Evolutionary conservation across 2,797 vertebrate genomes (phyloP).

Genomic region (Sebastes goodei): DNA sequence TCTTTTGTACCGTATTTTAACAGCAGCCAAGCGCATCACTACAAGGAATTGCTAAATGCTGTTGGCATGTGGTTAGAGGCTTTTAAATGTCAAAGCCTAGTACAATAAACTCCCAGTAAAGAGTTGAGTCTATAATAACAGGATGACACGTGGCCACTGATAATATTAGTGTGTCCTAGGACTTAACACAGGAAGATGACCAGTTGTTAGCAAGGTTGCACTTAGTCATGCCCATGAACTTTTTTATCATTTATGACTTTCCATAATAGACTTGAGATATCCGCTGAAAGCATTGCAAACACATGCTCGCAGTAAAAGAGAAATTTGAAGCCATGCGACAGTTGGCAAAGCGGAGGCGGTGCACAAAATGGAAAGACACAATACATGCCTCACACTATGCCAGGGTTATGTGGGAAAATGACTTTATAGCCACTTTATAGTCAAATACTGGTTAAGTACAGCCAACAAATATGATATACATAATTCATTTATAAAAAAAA

Average conservation of each 20-base stretch:
- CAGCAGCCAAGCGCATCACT: not conserved
- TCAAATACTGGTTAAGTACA: not conserved
- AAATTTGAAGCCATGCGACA: constrained; percentile 53
- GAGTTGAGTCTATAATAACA: constrained; percentile 15
- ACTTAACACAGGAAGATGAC: constrained; percentile 26
- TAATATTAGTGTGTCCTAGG: constrained; percentile 21
- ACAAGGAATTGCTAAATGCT: not conserved
- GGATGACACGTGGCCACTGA: constrained; percentile 8
- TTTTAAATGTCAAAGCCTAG: constrained; percentile 46
- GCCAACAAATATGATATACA: no score
- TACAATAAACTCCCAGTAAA: constrained; percentile 19
- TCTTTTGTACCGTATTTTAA: not conserved
- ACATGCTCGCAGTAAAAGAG: constrained; percentile 52
- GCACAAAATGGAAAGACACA: constrained; percentile 11
- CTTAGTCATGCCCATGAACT: constrained; percentile 33
- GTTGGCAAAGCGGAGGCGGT: constrained; percentile 24
- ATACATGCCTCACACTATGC: not conserved
- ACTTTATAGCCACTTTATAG: not conserved
- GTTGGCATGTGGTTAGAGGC: constrained; percentile 14
- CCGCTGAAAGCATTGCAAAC: constrained; percentile 28
- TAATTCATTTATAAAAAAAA: not conserved
- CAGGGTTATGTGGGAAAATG: not conserved
- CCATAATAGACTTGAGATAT: constrained; percentile 41
- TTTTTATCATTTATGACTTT: constrained; percentile 50
- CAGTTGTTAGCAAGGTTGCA: constrained; percentile 47